These are phyloP conservation scores for Drosophila suboccidentalis DNA, from an alignment of 2,888 invertebrate species.

Conservation along the genomic window DNA sequence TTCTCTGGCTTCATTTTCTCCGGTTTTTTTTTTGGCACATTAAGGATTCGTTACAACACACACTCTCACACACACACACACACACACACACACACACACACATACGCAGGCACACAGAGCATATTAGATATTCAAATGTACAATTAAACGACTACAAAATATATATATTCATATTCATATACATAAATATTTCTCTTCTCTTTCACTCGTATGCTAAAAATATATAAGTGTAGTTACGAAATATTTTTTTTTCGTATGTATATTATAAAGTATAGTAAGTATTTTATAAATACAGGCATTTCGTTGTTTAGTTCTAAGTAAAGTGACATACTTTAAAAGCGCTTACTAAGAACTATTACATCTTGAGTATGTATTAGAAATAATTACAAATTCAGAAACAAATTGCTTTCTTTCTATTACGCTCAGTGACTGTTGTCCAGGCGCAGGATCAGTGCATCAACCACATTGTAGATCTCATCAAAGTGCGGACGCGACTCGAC, in stretches of 20 bases:
- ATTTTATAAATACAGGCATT: slow-evolving; percentile 77
- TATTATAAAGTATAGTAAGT: slow-evolving; percentile 40
- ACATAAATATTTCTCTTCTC: slow-evolving; percentile 14
- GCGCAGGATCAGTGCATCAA: slow-evolving; percentile 88
- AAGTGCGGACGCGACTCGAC: slow-evolving; percentile 97
- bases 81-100: slow-evolving; percentile 17
- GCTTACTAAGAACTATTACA: slow-evolving; percentile 53
- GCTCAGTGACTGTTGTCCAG: slow-evolving; percentile 82
- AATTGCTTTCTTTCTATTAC: slow-evolving; percentile 5
- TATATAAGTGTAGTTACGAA: slow-evolving; percentile 26
- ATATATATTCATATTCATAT: slow-evolving; percentile 49
- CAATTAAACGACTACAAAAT: slow-evolving; percentile 66
- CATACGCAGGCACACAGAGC: slow-evolving; percentile 35
- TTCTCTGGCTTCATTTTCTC: slow-evolving; percentile 37
- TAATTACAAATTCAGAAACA: slow-evolving; percentile 31
- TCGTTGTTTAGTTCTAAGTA: slow-evolving; percentile 63
- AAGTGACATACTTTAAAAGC: slow-evolving; percentile 74
- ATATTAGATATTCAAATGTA: slow-evolving; percentile 49
- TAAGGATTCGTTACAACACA: slow-evolving; percentile 70
- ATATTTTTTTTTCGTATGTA: slow-evolving; percentile 12
- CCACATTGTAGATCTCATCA: slow-evolving; percentile 93
- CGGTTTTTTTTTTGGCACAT: slow-evolving; percentile 74
- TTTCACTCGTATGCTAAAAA: slow-evolving; percentile 7
- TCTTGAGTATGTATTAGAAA: slow-evolving; percentile 46
- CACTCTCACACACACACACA: slow-evolving; percentile 28